Evolutionary conservation across 2,888 invertebrate genomes (phyloP).

Genomic region (Tillus elongatus): DNA sequence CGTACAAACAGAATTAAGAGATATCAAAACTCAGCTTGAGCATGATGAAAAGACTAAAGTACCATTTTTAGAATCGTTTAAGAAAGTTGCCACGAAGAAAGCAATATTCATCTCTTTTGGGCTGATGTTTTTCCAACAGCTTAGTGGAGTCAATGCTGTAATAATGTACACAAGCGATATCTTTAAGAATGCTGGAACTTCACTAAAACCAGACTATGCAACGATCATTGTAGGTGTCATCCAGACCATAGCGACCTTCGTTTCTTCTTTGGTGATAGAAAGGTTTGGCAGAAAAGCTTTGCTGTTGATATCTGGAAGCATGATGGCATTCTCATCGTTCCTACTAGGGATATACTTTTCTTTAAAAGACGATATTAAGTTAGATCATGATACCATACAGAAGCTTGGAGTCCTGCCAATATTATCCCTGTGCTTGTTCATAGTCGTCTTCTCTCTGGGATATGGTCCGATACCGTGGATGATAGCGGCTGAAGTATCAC

Average conservation of each 20-base stretch:
- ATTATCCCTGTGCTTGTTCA: slow-evolving; percentile 61
- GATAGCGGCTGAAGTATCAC: slow-evolving; percentile 73
- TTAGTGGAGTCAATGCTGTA: slow-evolving; percentile 74
- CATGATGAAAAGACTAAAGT: slow-evolving; percentile 46
- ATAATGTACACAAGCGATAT: slow-evolving; percentile 71
- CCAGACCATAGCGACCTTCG: slow-evolving; percentile 67
- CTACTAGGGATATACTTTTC: slow-evolving; percentile 63
- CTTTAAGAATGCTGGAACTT: slow-evolving; percentile 55
- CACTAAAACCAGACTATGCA: slow-evolving; percentile 49
- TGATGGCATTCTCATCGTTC: slow-evolving; percentile 62
- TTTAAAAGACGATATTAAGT: slow-evolving; percentile 32
- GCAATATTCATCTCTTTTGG: slow-evolving; percentile 63
- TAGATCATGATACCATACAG: slow-evolving; percentile 39
- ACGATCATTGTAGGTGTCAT: slow-evolving; percentile 73
- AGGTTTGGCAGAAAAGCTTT: slow-evolving; percentile 68
- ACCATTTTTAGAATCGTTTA: slow-evolving; percentile 50
- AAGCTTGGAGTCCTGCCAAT: slow-evolving; percentile 66
- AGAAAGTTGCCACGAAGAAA: slow-evolving; percentile 53
- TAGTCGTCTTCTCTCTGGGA: slow-evolving; percentile 71
- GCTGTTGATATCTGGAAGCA: slow-evolving; percentile 57
- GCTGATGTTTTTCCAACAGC: slow-evolving; percentile 82
- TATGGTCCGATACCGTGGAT: slow-evolving; percentile 85
- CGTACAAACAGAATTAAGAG: slow-evolving; percentile 52
- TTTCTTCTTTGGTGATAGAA: slow-evolving; percentile 71
- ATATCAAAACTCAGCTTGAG: slow-evolving; percentile 47